Base-by-base conservation (phyloP, 1,140 invertebrate genomes). In the Apis dorsata region DNA sequence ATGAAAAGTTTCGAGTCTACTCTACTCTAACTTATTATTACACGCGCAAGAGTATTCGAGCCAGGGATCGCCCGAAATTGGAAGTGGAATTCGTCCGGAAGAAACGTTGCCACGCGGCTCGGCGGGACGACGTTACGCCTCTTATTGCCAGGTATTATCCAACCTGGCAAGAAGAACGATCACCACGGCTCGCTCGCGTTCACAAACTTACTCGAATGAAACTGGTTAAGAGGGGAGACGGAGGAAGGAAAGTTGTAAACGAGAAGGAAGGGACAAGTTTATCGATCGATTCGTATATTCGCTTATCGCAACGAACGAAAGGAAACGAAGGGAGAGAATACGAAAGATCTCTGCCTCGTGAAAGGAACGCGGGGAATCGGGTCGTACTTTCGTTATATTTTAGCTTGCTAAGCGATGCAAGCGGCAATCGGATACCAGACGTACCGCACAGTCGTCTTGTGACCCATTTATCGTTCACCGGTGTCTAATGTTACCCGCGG, bases 381-480 rank as follows among this genome's bases (percentile, higher is more conserved):
- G 34, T 51, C 12, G 55, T 51, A 85, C 71, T 88, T 88, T 87
- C 69, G 73, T 85, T 84, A 81, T 62, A 69, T 78, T 85, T 76
- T 72, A 78, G 83, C 81, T 80, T 75, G 70, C 49, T 76, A 66
- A 83, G 83, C 77, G 73, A 78, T 70, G 71, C 87, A 84, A 88
- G 81, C 86, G 75, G 88, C 86, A 90, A 90, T 89, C 79, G 81
- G 90, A 90, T 65, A 89, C 89, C 74, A 65, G 80, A 60, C 79
- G 81, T 72, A 78, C 77, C 73, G 51, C 66, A 57, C 71, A 77
- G 74, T 86, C 81, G 86, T 88, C 75, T 87, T 88, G 84, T 90
- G 91, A 91, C 91, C 91, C 88, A 91, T 92, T 92, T 92, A 89
- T 91, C 85, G 85, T 84, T 73, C 72, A 59, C 83, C 62, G 71